phyloP scores from a whole-genome alignment of 2,797 vertebrate genomes.

The Antennarius maculatus region DNA sequence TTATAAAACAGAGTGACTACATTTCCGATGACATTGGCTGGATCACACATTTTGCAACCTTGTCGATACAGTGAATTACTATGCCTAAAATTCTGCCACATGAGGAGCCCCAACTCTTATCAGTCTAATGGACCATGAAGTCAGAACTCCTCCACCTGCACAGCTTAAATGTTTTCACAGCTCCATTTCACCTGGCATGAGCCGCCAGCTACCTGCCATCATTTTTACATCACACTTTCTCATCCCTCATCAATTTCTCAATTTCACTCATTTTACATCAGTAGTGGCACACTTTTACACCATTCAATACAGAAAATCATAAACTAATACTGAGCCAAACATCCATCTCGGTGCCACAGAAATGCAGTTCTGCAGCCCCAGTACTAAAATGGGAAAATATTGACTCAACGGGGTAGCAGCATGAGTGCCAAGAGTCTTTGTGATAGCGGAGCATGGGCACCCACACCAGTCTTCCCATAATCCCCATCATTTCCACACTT shows the following conservation, averaged over 20 bases:
- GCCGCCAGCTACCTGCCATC: slow-evolving; percentile 74
- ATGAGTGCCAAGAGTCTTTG: slow-evolving; percentile 81
- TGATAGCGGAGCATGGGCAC: slow-evolving; percentile 83
- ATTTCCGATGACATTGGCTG: slow-evolving; percentile 62
- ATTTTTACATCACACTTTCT: slow-evolving; percentile 70
- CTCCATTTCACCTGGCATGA: slow-evolving; percentile 76
- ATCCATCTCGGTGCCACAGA: slow-evolving; percentile 68
- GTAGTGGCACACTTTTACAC: slow-evolving; percentile 69
- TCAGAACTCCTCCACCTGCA: slow-evolving; percentile 79
- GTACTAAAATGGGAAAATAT: slow-evolving; percentile 77
- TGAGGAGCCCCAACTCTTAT: slow-evolving; percentile 72
- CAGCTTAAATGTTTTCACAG: slow-evolving; percentile 75
- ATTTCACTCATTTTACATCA: slow-evolving; percentile 70
- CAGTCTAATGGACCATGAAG: slow-evolving; percentile 80
- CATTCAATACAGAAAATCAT: slow-evolving; percentile 66
- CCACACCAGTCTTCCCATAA: slow-evolving; percentile 85
- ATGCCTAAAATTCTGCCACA: slow-evolving; percentile 71
- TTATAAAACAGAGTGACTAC: slow-evolving; percentile 50
- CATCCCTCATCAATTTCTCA: slow-evolving; percentile 67
- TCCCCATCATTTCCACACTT: slow-evolving; percentile 86
- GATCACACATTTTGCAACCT: slow-evolving; percentile 60
- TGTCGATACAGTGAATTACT: slow-evolving; percentile 69
- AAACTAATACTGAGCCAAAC: slow-evolving; percentile 73
- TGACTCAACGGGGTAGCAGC: slow-evolving; percentile 77
- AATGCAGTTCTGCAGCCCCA: slow-evolving; percentile 72